These are phyloP conservation scores for Columba janthina DNA, from an alignment of 2,113 vertebrate species.

Conservation along the genomic window DNA sequence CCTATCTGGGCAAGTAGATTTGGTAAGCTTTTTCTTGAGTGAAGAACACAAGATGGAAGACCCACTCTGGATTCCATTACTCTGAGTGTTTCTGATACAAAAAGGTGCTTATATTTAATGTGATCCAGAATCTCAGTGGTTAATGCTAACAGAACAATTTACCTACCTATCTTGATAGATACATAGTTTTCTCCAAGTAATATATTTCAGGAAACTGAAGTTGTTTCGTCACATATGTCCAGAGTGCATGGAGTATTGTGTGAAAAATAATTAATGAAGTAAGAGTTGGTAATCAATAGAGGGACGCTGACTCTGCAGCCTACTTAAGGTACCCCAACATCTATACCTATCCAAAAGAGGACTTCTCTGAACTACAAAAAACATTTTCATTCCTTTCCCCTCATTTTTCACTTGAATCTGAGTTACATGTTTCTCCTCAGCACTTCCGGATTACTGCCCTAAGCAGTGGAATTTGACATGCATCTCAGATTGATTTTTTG, in stretches of 20 bases:
- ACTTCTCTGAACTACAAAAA: not conserved
- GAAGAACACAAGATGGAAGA: not conserved
- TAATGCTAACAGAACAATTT: not conserved
- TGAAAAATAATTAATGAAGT: not conserved
- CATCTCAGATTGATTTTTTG: not conserved
- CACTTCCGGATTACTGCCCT: not conserved
- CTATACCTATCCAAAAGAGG: not conserved
- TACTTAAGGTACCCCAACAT: not conserved
- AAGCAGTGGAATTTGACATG: not conserved
- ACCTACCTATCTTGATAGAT: accelerated
- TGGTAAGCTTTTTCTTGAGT: not conserved
- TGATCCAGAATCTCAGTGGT: not conserved
- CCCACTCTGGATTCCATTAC: not conserved
- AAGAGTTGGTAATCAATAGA: not conserved
- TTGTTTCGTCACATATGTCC: not conserved
- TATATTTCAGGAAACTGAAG: not conserved
- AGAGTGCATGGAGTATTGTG: not conserved
- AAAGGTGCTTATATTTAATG: not conserved
- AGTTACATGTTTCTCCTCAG: not conserved
- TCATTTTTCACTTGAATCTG: not conserved
- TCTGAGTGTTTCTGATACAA: not conserved
- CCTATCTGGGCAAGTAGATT: not conserved
- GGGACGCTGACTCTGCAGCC: not conserved
- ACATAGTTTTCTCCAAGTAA: not conserved
- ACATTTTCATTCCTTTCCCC: not conserved